Conservation (phyloP, 2,888 invertebrate genomes). For the Homarus gammarus region DNA sequence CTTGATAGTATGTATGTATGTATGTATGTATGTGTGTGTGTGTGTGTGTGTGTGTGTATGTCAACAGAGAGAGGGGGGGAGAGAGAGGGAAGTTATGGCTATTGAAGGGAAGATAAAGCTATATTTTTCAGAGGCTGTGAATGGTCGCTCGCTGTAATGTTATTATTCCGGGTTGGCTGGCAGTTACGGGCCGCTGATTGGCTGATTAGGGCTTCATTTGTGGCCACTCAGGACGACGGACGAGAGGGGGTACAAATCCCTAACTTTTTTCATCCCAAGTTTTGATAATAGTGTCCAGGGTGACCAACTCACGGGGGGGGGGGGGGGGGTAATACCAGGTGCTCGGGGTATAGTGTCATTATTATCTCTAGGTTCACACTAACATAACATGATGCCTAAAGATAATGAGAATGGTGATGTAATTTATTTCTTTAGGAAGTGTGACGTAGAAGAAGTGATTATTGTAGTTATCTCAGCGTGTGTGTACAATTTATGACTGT, state of each 20-base stretch:
- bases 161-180: conserved; percentile 2
- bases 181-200: conserved; percentile 23
- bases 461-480: too few species aligned
- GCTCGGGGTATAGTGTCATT: too few species aligned
- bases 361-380: too few species aligned
- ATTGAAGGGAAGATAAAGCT: not conserved
- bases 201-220: conserved; percentile 30
- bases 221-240: conserved; percentile 10
- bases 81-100: too few species aligned
- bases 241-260: not conserved
- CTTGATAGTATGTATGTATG: not conserved
- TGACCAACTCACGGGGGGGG: too few species aligned
- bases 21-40: not conserved
- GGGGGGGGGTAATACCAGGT: too few species aligned
- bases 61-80: too few species aligned
- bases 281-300: not conserved
- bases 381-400: too few species aligned
- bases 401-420: too few species aligned
- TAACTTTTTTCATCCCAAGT: not conserved
- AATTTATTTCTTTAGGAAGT: too few species aligned
- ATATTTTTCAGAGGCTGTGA: not conserved
- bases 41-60: not conserved
- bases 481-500: too few species aligned
- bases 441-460: too few species aligned
- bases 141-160: not conserved